phyloP scores from a whole-genome alignment of 1,140 invertebrate genomes.

The Drosophila kikkawai region DNA sequence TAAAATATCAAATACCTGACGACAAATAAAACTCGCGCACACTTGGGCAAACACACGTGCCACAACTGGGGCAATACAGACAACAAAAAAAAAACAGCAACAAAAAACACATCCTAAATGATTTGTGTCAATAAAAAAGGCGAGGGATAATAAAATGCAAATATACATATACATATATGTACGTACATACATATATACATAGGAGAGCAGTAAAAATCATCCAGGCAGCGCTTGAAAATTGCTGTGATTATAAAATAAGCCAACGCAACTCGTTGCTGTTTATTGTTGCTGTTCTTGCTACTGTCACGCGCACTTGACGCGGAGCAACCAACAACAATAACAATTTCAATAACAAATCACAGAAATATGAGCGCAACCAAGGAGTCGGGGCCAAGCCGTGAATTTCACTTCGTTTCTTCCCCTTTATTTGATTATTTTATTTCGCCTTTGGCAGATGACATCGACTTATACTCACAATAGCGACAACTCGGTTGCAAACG shows the following conservation, averaged over 20 bases:
- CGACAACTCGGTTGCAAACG: conserved; percentile 7
- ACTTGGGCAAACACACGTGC: conserved; percentile 5
- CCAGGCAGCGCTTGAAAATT: conserved; percentile 42
- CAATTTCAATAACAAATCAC: conserved; percentile 73
- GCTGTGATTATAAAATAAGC: conserved; percentile 74
- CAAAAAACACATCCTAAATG: conserved; percentile 49
- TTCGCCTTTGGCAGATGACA: conserved; percentile 62
- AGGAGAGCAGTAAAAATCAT: neutral
- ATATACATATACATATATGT: conserved; percentile 9
- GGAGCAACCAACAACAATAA: conserved; percentile 58
- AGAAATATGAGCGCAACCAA: conserved; percentile 25
- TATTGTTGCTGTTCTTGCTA: conserved; percentile 24
- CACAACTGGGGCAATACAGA: conserved; percentile 13
- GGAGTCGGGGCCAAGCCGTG: conserved; percentile 5
- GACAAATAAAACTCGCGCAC: conserved; percentile 49
- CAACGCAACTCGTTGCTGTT: conserved; percentile 34
- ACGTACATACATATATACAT: neutral
- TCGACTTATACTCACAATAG: conserved; percentile 57
- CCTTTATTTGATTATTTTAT: conserved; percentile 18
- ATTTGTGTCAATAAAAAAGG: conserved; percentile 76
- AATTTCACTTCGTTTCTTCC: conserved; percentile 23
- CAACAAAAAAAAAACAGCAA: neutral
- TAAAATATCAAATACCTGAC: conserved; percentile 70
- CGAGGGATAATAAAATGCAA: conserved; percentile 66
- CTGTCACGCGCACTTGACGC: conserved; percentile 53